Conservation (phyloP, 2,888 invertebrate species). For the Sisyra terminalis region DNA sequence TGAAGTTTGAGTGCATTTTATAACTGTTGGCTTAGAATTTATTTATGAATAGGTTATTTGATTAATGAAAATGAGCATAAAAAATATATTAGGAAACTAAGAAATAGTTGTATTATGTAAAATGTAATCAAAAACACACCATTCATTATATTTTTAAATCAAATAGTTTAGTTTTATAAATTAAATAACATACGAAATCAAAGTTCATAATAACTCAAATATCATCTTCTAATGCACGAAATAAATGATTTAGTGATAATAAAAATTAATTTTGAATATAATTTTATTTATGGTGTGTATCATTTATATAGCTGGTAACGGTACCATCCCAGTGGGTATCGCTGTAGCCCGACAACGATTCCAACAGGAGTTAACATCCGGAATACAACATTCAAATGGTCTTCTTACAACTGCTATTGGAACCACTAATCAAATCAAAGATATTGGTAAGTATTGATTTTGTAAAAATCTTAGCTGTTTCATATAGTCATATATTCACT, state of each 20-base stretch:
- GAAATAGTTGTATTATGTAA: too few relatives aligned
- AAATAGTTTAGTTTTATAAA: too few relatives aligned
- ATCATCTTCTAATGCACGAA: neutral
- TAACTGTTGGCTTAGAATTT: too few relatives aligned
- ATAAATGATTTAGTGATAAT: neutral
- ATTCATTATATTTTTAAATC: too few relatives aligned
- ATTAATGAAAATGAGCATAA: too few relatives aligned
- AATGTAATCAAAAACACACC: too few relatives aligned
- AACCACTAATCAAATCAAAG: conserved; percentile 23
- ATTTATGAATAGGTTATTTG: too few relatives aligned
- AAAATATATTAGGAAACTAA: too few relatives aligned
- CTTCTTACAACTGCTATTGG: conserved; percentile 26
- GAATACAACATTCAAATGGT: conserved; percentile 21
- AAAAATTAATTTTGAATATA: neutral
- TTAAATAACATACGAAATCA: neutral
- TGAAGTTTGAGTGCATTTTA: too few relatives aligned
- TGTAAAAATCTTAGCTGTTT: too few relatives aligned
- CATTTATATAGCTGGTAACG: conserved; percentile 14
- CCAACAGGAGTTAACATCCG: conserved; percentile 38
- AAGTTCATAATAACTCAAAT: neutral
- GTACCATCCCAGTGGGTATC: conserved; percentile 63
- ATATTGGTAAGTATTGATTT: conserved; percentile 31
- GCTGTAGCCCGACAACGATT: conserved; percentile 67
- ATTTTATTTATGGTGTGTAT: neutral
- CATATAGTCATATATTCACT: too few relatives aligned